Conservation (phyloP, 2,113 vertebrate species). For the Leucosticte australis region DNA sequence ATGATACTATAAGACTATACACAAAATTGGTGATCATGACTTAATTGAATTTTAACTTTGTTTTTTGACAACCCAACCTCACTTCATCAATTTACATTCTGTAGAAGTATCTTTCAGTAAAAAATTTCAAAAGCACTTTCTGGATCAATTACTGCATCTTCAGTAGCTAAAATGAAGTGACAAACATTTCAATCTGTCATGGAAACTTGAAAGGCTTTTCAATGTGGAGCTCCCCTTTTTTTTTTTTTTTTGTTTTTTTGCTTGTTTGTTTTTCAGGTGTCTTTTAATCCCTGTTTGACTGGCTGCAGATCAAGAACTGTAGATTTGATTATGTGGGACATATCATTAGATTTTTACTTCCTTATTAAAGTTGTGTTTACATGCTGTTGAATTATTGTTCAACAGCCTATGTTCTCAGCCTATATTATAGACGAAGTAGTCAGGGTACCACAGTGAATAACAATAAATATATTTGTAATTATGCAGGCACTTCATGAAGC, state of each 20-base stretch:
- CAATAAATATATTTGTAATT: background rate
- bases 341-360: background rate
- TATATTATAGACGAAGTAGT: background rate
- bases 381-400: background rate
- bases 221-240: background rate
- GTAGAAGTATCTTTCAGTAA: background rate
- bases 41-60: background rate
- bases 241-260: background rate
- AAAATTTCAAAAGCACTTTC: background rate
- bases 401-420: background rate
- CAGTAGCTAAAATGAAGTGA: background rate
- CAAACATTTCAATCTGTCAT: background rate
- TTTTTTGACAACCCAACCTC: background rate
- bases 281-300: background rate
- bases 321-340: background rate
- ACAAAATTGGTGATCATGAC: background rate
- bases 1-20: background rate
- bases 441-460: background rate
- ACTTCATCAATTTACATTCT: background rate
- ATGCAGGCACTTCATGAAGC: background rate
- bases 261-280: background rate
- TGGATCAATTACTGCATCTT: background rate
- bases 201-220: background rate
- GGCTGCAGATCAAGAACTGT: background rate
- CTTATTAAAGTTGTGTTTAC: background rate